Conservation (phyloP, 2,113 vertebrate genomes). For the Cottus gobio region DNA sequence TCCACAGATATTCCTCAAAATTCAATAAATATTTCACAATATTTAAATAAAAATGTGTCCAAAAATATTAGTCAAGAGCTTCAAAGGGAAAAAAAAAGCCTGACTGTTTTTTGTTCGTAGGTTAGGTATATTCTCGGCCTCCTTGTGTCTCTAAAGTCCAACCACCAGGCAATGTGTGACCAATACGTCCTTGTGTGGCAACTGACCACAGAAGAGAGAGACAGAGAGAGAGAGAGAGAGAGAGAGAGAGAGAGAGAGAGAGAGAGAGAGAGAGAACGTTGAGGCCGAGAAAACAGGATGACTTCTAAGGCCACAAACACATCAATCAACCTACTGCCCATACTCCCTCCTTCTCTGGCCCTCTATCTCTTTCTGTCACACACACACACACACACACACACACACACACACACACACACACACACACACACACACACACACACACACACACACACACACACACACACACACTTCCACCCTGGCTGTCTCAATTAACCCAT, state of each 20-base stretch:
- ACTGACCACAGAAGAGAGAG: slow-evolving; percentile 54
- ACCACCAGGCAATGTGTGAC: slow-evolving; percentile 73
- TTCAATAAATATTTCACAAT: slow-evolving; percentile 2
- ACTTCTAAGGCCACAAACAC: slow-evolving; percentile 84
- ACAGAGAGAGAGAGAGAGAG: slow-evolving; percentile 8
- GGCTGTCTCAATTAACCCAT: slow-evolving; percentile 91
- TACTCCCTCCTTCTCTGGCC: slow-evolving; percentile 56
- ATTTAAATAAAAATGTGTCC: not conserved
- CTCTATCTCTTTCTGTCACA: slow-evolving; percentile 54
- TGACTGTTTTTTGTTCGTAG: not conserved
- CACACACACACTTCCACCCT: slow-evolving; percentile 69
- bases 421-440: slow-evolving; percentile 26
- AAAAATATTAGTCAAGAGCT: not conserved
- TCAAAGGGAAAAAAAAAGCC: not conserved
- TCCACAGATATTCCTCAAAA: slow-evolving; percentile 3
- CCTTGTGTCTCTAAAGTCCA: slow-evolving; percentile 75
- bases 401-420: slow-evolving; percentile 44
- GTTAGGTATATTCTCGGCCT: slow-evolving; percentile 53
- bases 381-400: slow-evolving; percentile 38
- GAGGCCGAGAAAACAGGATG: slow-evolving; percentile 79
- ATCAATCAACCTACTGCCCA: slow-evolving; percentile 81
- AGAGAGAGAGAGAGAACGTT: slow-evolving; percentile 37
- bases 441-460: slow-evolving; percentile 31
- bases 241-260: not conserved
- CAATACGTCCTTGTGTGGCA: slow-evolving; percentile 71